Conservation (phyloP, 2,888 invertebrate species). For the Cactoblastis cactorum region DNA sequence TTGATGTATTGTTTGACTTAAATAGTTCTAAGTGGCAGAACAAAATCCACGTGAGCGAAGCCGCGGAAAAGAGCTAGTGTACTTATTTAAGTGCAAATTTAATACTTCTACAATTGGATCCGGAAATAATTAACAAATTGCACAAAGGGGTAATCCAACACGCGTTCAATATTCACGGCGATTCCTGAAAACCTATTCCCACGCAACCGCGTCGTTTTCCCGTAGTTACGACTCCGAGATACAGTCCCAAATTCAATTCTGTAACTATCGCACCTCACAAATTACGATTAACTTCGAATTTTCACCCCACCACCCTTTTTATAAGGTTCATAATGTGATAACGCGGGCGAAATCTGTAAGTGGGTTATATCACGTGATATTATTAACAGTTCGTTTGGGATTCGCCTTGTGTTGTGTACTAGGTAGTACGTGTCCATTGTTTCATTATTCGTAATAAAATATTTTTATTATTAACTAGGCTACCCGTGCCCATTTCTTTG, state of each 20-base stretch:
- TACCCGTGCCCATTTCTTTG: too few relatives aligned
- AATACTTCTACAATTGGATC: not conserved
- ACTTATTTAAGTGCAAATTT: too few relatives aligned
- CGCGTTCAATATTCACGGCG: slow-evolving; percentile 1
- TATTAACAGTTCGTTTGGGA: slow-evolving; percentile 75
- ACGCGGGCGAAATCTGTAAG: slow-evolving; percentile 38
- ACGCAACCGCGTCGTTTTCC: slow-evolving; percentile 52
- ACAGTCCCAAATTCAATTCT: slow-evolving; percentile 59
- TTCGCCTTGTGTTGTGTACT: slow-evolving; percentile 61
- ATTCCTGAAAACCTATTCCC: slow-evolving; percentile 35
- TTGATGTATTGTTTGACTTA: too few relatives aligned
- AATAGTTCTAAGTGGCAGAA: too few relatives aligned
- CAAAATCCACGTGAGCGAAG: too few relatives aligned
- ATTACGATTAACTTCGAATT: slow-evolving; percentile 23
- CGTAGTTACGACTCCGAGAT: slow-evolving; percentile 39
- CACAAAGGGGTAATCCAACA: too few relatives aligned
- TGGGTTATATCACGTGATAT: slow-evolving; percentile 61
- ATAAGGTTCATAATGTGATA: slow-evolving; percentile 30
- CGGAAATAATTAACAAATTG: too few relatives aligned
- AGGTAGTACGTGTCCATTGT: slow-evolving; percentile 12
- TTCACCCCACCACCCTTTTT: slow-evolving; percentile 15
- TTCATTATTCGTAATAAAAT: too few relatives aligned
- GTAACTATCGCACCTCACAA: slow-evolving; percentile 27
- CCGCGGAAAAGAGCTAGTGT: too few relatives aligned
- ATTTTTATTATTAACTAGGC: too few relatives aligned